Evolutionary conservation across 1,140 invertebrate genomes (phyloP).

Genomic region (Hyphantria cunea): DNA sequence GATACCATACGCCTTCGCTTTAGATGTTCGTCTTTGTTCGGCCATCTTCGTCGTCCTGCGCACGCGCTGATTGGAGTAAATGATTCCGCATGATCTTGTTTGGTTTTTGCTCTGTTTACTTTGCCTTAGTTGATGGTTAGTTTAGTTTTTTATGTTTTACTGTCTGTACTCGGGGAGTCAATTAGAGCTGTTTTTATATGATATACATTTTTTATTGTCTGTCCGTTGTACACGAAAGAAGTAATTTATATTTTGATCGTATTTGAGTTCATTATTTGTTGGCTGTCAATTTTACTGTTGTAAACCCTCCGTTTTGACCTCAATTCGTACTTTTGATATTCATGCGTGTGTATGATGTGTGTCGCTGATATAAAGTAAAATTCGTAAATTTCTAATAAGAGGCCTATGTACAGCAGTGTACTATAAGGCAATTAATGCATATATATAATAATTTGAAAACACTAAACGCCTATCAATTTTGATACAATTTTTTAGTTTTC

Average conservation of each 20-base stretch:
- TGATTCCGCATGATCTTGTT: conserved; percentile 74
- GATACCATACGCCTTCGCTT: too few relatives aligned
- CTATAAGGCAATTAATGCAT: too few relatives aligned
- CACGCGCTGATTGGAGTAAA: conserved; percentile 66
- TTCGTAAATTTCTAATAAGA: too few relatives aligned
- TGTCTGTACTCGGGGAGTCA: conserved; percentile 48
- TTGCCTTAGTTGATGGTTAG: conserved; percentile 53
- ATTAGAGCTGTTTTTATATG: conserved; percentile 37
- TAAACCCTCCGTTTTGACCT: too few relatives aligned
- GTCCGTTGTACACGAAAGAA: background rate
- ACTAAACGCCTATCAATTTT: too few relatives aligned
- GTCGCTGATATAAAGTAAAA: too few relatives aligned
- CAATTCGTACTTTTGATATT: too few relatives aligned
- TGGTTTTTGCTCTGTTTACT: conserved; percentile 72
- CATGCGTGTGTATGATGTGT: too few relatives aligned
- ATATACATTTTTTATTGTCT: conserved; percentile 10
- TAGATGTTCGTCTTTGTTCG: conserved; percentile 49
- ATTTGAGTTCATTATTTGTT: background rate
- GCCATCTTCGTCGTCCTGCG: conserved; percentile 46
- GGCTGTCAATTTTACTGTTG: background rate
- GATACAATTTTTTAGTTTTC: too few relatives aligned
- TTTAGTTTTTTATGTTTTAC: conserved; percentile 46
- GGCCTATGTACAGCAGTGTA: too few relatives aligned
- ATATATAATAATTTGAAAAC: too few relatives aligned
- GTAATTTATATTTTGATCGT: background rate